Evolutionary conservation across 2,888 invertebrate genomes (phyloP), one percentile per base, ranked within the genome.

Genomic region (Nezara viridula): DNA sequence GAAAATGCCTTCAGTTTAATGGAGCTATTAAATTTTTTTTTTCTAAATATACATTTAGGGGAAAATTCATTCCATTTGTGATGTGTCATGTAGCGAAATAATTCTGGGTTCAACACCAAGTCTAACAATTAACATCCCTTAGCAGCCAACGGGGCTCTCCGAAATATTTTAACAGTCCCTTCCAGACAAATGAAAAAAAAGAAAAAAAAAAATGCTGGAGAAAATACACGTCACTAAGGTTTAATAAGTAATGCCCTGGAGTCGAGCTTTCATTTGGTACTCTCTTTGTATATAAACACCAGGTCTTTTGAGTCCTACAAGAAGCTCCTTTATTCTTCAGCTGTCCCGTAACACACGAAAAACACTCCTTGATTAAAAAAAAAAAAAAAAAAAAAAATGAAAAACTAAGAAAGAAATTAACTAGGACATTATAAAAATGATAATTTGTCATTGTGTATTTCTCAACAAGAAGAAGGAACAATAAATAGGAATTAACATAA

Each of bases 221-320:
- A 66, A 66, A 66, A 66, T 66, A 37, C 66, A 66, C 66, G 66
- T 32, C 66, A 66, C 27, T 37, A 66, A 66, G 66, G 66, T 32
- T 66, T 66, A 66, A 66, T 66, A 66, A 66, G 66, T 66, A 66
- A 66, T 66, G 66, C 6, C 32, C 66, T 0, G 32, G 66, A 66
- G 32, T 37, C 16, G 66, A 66, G 66, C 66, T 66, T 66, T 66
- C 66, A 66, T 66, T 66, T 66, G 66, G 32, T 66, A 66, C 66
- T 66, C 66, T 66, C 66, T 66, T 32, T 66, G 66, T 66, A 9
- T 66, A 32, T 66, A 66, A 66, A 66, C 66, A 66, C 66, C 66
- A 32, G 66, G 16, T 66, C 66, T 66, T 66, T 32, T 32, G 32
- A 66, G 66, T 66, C 19, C 66, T 6, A 66, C 2, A 19, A 32